phyloP scores from a whole-genome alignment of 2,888 invertebrate genomes.

The Limnephilus auricula region DNA sequence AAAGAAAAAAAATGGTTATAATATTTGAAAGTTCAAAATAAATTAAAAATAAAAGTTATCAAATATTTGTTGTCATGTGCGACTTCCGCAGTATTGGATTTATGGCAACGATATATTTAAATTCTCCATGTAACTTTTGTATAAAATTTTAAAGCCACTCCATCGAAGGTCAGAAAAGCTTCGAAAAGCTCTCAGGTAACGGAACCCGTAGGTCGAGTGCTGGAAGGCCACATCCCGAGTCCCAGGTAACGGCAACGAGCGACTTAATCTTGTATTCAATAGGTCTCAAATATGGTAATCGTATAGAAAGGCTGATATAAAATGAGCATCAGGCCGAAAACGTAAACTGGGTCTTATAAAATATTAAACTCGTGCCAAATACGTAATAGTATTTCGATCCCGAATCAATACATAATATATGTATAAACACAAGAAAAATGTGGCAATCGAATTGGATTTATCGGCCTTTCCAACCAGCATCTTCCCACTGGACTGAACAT shows the following conservation, averaged over 20 bases:
- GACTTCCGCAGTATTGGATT: neutral
- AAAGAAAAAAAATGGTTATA: too few species aligned
- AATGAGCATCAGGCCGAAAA: neutral
- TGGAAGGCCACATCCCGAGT: neutral
- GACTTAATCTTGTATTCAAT: neutral
- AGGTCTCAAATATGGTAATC: conserved; percentile 2
- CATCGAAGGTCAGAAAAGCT: neutral
- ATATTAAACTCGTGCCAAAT: neutral
- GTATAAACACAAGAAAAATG: neutral
- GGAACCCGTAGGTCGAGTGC: neutral
- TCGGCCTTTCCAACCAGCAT: neutral
- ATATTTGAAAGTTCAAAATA: too few species aligned
- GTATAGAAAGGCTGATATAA: neutral
- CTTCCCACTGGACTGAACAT: neutral
- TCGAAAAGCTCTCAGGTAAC: neutral
- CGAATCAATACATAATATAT: neutral
- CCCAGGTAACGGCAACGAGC: neutral
- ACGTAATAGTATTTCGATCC: neutral
- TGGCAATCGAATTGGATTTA: neutral
- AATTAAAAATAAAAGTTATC: too few species aligned
- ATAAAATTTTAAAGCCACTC: neutral
- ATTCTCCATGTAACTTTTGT: neutral
- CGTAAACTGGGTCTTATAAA: neutral
- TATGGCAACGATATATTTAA: neutral
- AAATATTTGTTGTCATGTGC: neutral